Evolutionary conservation across 1,140 invertebrate species (phyloP).

Genomic region (Monomorium pharaonis): DNA sequence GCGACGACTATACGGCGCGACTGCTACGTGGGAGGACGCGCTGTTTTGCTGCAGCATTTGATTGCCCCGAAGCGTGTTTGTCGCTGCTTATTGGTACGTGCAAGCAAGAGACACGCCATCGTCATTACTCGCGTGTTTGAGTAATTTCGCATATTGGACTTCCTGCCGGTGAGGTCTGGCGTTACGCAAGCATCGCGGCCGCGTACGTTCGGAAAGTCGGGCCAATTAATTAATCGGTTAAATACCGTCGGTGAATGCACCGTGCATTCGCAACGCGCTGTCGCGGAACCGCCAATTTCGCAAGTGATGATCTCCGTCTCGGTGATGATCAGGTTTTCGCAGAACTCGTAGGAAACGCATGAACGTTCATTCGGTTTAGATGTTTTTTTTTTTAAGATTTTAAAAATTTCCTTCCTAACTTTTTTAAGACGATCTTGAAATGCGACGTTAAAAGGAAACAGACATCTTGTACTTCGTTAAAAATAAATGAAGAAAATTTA

Average conservation of each 20-base stretch:
- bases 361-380: neutral
- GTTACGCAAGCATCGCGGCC: constrained; percentile 36
- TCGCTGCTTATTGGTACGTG: constrained; percentile 32
- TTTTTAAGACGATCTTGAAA: neutral
- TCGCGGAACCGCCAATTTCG: neutral
- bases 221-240: constrained; percentile 59
- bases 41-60: constrained; percentile 22
- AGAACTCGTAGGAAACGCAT: neutral
- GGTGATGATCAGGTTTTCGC: too few relatives aligned
- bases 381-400: too few relatives aligned
- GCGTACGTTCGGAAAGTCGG: neutral
- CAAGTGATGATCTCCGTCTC: neutral
- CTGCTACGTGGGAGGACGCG: constrained; percentile 30
- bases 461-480: too few relatives aligned
- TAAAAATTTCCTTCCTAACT: too few relatives aligned
- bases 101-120: constrained; percentile 37
- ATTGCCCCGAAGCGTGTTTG: constrained; percentile 29
- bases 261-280: neutral
- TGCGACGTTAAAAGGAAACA: too few relatives aligned
- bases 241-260: constrained; percentile 14
- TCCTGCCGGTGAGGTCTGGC: neutral
- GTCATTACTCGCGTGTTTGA: neutral
- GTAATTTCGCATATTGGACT: constrained; percentile 34
- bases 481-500: too few relatives aligned
- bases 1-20: too few relatives aligned